Base-by-base conservation (phyloP, 2,113 vertebrate species). In the Noctilio leporinus region DNA sequence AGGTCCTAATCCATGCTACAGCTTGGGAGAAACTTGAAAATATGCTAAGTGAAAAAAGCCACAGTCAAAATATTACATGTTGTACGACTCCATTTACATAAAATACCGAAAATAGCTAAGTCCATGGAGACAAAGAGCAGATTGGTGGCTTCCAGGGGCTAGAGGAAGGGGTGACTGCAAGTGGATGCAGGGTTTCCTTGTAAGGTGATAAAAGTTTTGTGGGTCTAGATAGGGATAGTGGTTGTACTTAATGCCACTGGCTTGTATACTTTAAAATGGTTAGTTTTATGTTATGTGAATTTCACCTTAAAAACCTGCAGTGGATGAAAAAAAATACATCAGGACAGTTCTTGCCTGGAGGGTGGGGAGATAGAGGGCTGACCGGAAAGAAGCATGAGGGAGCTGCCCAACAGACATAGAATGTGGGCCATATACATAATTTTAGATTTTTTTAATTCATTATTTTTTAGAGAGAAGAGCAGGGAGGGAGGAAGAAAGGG, bases 341-440 rank as follows among this genome's bases (percentile, higher is more conserved):
- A 84, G 78, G 67, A 38, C 4, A 70, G 16, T 51, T 16, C 3
- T 62, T 59, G 28, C 57, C 35, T 20, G 14, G 24, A 12, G 19
- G 1, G 0, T 1, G 16, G 19, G 1, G 0, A 1, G 5, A 11
- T 19, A 12, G 35, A 38, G 10, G 5, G 57, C 6, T 28, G 30
- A 57, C 72, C 35, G 38, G 65, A 38, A 70, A 51, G n/a, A 35
- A 5, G 14, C 2, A 45, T 2, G 28, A 59, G n/a, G n/a, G n/a
- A n/a, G n/a, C 47, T 47, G 47, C 11, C 7, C 47, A 47, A 6
- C 11, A 47, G 47, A 47, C 6, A 47, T 47, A 47, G 6, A 47
- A 47, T 47, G 47, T 47, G 47, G 47, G 47, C 47, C n/a, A n/a
- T 4, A 30, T 53, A 12, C 5, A 22, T 51, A 51, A 84, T 64